A percentile compares a stretch with the other conserved stretches of the same genome.
Evolutionary conservation across 2,888 invertebrate genomes (phyloP).

Genomic region (Andrena fulva): DNA sequence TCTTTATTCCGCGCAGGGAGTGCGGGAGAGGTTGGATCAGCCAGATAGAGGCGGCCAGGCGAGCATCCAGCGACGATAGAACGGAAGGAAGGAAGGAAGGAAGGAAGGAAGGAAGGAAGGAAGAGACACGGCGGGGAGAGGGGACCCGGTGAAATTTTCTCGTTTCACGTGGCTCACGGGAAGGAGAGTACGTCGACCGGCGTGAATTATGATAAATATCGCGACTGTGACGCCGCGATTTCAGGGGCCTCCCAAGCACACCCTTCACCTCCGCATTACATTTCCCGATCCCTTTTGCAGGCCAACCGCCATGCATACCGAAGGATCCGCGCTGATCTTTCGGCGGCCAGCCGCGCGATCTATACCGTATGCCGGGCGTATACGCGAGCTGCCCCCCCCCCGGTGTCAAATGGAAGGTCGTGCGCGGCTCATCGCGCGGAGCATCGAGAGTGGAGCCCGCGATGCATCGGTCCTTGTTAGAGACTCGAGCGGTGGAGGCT

Average conservation of each 20-base stretch:
- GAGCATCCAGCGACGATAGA: constrained; percentile 42
- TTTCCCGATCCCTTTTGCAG: constrained; percentile 38
- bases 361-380: constrained; percentile 54
- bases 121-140: constrained; percentile 16
- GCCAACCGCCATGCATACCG: constrained; percentile 58
- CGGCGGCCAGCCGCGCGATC: constrained; percentile 16
- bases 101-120: constrained; percentile 16
- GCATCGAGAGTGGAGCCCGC: constrained; percentile 32
- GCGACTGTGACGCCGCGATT: constrained; percentile 76
- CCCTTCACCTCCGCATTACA: constrained; percentile 48
- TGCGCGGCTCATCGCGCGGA: constrained; percentile 25
- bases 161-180: constrained; percentile 51
- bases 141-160: constrained; percentile 51
- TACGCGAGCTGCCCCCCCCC: constrained; percentile 48
- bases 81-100: constrained; percentile 36
- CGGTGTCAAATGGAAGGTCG: constrained; percentile 55
- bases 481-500: not conserved
- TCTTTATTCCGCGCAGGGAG: constrained; percentile 80
- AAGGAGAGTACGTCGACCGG: constrained; percentile 74
- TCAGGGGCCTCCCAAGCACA: constrained; percentile 56
- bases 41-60: constrained; percentile 62
- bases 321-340: constrained; percentile 42
- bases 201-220: constrained; percentile 81
- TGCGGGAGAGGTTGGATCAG: constrained; percentile 71
- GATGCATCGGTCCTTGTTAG: constrained; percentile 55